These are phyloP conservation scores for Botia almorhae DNA, from an alignment of 2,797 vertebrate genomes.

Conservation along the genomic window DNA sequence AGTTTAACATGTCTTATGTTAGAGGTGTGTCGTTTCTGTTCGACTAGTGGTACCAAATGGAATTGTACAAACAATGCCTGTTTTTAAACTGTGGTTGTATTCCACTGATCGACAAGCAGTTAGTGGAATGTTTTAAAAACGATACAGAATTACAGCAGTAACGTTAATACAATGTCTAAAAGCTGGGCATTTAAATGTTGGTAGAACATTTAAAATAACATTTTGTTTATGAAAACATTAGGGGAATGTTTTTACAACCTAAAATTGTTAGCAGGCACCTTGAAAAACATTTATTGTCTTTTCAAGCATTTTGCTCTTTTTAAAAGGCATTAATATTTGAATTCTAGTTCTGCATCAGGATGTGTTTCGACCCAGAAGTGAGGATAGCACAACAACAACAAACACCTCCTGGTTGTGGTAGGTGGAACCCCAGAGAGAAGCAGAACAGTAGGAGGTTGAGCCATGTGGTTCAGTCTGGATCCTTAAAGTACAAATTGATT, in stretches of 20 bases:
- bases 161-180: too few species aligned
- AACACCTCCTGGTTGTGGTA: constrained; percentile 32
- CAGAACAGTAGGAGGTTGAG: constrained; percentile 40
- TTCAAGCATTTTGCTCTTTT: not conserved
- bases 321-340: not conserved
- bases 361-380: constrained; percentile 9
- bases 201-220: too few species aligned
- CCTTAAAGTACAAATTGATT: constrained; percentile 56
- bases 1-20: not conserved
- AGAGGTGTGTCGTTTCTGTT: constrained; percentile 54
- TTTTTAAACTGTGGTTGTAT: not conserved
- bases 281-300: not conserved
- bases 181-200: too few species aligned
- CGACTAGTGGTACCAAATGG: not conserved
- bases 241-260: too few species aligned
- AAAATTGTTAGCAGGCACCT: too few species aligned
- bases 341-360: not conserved
- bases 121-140: too few species aligned
- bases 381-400: not conserved
- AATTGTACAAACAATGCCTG: too few species aligned
- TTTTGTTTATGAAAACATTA: too few species aligned
- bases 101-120: not conserved
- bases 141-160: too few species aligned
- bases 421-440: constrained; percentile 39
- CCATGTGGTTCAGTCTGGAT: constrained; percentile 29